A percentile compares a stretch with the other conserved stretches of the same genome.
phyloP scores from a whole-genome alignment of 2,888 invertebrate species.

The Cataglyphis albicans region DNA sequence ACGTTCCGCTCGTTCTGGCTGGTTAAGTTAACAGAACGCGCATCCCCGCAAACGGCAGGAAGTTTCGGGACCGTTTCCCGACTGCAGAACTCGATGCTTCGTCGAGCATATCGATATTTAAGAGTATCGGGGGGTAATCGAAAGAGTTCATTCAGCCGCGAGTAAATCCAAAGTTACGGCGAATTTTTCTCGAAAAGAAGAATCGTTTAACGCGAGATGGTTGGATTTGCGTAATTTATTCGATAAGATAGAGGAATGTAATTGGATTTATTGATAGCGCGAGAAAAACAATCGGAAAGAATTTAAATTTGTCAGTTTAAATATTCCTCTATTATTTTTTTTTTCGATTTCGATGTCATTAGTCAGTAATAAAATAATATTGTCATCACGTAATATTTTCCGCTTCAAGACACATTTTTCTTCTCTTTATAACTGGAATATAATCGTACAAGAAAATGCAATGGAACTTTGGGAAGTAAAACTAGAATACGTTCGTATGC shows the following conservation, averaged over 20 bases:
- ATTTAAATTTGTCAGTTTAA: neutral
- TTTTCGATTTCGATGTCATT: neutral
- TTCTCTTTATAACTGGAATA: neutral
- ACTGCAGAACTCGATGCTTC: conserved; percentile 73
- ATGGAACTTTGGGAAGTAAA: conserved; percentile 30
- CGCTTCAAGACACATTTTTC: neutral
- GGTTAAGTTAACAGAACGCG: conserved; percentile 79
- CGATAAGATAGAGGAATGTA: neutral
- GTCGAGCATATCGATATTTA: conserved; percentile 56
- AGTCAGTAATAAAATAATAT: neutral
- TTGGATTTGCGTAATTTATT: conserved; percentile 39
- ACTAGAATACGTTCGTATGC: conserved; percentile 44
- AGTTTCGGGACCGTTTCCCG: conserved; percentile 76
- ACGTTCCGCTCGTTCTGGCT: conserved; percentile 45
- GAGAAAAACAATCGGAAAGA: neutral
- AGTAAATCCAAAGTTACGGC: conserved; percentile 26
- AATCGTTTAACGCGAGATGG: conserved; percentile 26
- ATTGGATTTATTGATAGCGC: neutral
- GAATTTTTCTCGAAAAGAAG: neutral
- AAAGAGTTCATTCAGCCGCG: conserved; percentile 18
- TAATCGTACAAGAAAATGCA: conserved; percentile 41
- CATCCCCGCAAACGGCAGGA: conserved; percentile 75
- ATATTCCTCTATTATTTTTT: neutral
- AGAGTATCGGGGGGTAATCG: conserved; percentile 29
- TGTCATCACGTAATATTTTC: neutral